A percentile compares a stretch with the other conserved stretches of the same genome.
These are phyloP conservation scores for Plebejus anna DNA, from an alignment of 2,888 invertebrate genomes.

Conservation along the genomic window DNA sequence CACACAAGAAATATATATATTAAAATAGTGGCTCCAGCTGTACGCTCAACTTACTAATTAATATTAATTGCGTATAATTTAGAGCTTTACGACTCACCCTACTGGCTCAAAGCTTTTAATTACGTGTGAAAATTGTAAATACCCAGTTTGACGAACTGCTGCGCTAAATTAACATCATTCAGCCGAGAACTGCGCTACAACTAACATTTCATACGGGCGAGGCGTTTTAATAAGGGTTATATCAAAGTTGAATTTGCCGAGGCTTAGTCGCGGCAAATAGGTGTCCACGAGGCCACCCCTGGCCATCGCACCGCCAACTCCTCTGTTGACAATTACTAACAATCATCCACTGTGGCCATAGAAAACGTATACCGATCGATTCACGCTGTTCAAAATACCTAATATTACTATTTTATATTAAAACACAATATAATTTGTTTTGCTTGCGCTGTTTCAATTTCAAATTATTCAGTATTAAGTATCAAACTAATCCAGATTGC, in stretches of 20 bases:
- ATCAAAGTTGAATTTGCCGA: background rate
- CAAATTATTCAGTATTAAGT: background rate
- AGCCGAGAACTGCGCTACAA: background rate
- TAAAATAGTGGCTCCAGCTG: background rate
- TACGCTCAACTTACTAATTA: background rate
- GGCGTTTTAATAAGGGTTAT: background rate
- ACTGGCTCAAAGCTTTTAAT: slow-evolving; percentile 6
- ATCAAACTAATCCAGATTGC: background rate
- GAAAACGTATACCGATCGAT: background rate
- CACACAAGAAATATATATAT: too few species aligned
- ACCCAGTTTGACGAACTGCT: background rate
- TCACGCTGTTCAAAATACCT: background rate
- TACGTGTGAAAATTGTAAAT: background rate
- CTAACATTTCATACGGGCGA: background rate
- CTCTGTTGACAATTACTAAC: background rate
- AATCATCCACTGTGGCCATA: background rate
- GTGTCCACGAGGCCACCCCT: background rate
- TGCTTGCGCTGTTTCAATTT: background rate
- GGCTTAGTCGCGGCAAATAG: background rate
- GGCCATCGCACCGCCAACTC: background rate
- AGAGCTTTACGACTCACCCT: background rate
- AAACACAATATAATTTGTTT: background rate
- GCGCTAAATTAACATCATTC: background rate
- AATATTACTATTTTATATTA: background rate
- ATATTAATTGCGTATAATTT: background rate